Evolutionary conservation across 2,888 invertebrate genomes (phyloP), one percentile per base, ranked within the genome.

Genomic region (Pachydiplax longipennis): DNA sequence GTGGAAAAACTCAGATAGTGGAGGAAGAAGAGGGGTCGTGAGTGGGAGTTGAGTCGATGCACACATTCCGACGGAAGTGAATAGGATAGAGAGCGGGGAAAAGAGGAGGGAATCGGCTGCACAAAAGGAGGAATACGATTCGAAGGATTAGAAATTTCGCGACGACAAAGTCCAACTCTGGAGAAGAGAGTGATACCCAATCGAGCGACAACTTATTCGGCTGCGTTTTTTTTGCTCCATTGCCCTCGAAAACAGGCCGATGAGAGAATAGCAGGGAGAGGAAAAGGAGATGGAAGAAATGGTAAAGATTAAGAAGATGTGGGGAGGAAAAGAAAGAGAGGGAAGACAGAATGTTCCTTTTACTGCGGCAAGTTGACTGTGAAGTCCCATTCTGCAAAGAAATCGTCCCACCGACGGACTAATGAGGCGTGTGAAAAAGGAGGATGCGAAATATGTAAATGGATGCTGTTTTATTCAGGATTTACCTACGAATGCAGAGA

Each of bases 361-460:
- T 87, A 87, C 61, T n/a, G 87, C 37, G 87, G 35, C 87, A 87
- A 87, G 87, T 87, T 87, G 61, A 87, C 87, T 87, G 87, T 87
- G 87, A 87, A 87, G 87, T 87, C 87, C 87, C 87, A 87, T 87
- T 87, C 65, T 48, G 87, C 61, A 65, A 87, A 61, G 58, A 87
- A 87, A 87, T 87, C 87, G 87, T 87, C 37, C 61, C 61, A 31
- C 37, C 35, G 61, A 87, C 37, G 37, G 61, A 87, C 87, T 87
- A 87, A 87, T 87, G 87, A 65, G 65, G 87, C 87, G 87, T 65
- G 87, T 37, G 61, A 18, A 53, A 40, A 61, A 12, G 65, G 40
- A 87, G 31, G 37, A 61, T 65, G 35, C 22, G 31, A 73, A 83
- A 83, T 83, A 83, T 87, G 87, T 61, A 87, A 61, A 65, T 65